phyloP scores from a whole-genome alignment of 2,888 invertebrate species.

The Gonocerus acuteangulatus region DNA sequence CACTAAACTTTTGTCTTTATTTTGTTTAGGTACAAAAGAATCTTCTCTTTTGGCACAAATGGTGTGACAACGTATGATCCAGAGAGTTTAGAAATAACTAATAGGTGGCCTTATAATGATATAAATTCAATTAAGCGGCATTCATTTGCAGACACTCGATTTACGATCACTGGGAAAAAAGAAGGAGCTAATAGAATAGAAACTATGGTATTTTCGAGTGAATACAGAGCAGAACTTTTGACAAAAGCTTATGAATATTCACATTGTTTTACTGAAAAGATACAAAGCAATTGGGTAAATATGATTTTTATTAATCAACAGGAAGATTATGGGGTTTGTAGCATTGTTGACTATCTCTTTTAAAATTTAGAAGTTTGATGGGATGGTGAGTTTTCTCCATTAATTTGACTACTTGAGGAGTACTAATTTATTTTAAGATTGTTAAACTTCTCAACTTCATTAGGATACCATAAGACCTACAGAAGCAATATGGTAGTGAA shows the following conservation, averaged over 20 bases:
- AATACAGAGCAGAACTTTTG: slow-evolving; percentile 84
- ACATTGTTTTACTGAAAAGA: slow-evolving; percentile 61
- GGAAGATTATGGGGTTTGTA: too few species aligned
- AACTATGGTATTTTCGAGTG: slow-evolving; percentile 92
- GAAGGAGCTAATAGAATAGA: slow-evolving; percentile 65
- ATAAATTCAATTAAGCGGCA: slow-evolving; percentile 62
- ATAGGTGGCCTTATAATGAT: slow-evolving; percentile 82
- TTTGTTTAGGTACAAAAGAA: slow-evolving; percentile 74
- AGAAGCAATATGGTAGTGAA: too few species aligned
- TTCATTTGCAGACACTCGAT: slow-evolving; percentile 47
- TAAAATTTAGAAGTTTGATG: too few species aligned
- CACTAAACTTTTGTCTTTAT: too few species aligned
- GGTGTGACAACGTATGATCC: slow-evolving; percentile 98
- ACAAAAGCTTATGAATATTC: slow-evolving; percentile 81
- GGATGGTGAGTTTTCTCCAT: too few species aligned
- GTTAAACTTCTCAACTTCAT: too few species aligned
- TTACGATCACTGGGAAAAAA: slow-evolving; percentile 77
- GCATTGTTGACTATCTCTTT: too few species aligned
- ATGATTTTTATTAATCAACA: too few species aligned
- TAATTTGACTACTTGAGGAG: too few species aligned
- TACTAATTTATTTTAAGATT: too few species aligned
- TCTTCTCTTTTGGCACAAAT: slow-evolving; percentile 90
- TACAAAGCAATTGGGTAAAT: background rate
- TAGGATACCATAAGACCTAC: too few species aligned
- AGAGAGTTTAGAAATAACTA: slow-evolving; percentile 79